Evolutionary conservation across 1,140 invertebrate genomes (phyloP), one percentile per base, ranked within the genome.

Genomic region (Onthophagus taurus): DNA sequence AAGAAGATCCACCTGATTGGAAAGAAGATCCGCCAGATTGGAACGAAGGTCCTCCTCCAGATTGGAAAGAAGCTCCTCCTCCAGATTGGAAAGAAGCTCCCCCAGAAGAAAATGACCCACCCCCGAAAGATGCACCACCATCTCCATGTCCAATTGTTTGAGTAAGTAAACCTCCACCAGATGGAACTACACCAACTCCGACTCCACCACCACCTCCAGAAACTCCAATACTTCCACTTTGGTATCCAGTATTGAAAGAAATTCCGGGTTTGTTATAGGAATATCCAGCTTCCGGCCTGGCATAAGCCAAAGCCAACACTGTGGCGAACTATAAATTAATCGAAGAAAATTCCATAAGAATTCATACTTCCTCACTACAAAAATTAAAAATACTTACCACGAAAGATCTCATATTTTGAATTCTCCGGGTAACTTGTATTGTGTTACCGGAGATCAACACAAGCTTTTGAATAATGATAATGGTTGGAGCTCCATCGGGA

Each of bases 231-330:
- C 54, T 53, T 7, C 56, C 52, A 11, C 53, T 56, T 17, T 42
- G n/a, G 35, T 45, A 43, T 13, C 58, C 52, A 42, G 53, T 56
- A 12, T 52, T 51, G 23, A 49, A 49, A 9, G 53, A 26, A 35
- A 39, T 52, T 21, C 21, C n/a, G 18, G 51, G 42, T 44, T 44
- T 35, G 43, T 44, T 57, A 43, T 61, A 61, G 24, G 53, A 53
- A 21, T 61, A 59, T 33, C 51, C 49, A 31, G 47, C 46, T 44
- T 62, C 60, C 8, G 62, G 62, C 18, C 51, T 47, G 17, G 48
- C 60, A 34, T 55, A 53, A 31, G 45, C 54, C 34, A 57, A 48
- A 34, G 48, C 55, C 43, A 50, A 55, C 13, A 55, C 31, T n/a
- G 45, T 48, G 47, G 42, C 45, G 45, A 24, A 54, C 51, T 19